These are phyloP conservation scores for Axis porcinus DNA, from an alignment of 2,113 vertebrate species.

Conservation along the genomic window DNA sequence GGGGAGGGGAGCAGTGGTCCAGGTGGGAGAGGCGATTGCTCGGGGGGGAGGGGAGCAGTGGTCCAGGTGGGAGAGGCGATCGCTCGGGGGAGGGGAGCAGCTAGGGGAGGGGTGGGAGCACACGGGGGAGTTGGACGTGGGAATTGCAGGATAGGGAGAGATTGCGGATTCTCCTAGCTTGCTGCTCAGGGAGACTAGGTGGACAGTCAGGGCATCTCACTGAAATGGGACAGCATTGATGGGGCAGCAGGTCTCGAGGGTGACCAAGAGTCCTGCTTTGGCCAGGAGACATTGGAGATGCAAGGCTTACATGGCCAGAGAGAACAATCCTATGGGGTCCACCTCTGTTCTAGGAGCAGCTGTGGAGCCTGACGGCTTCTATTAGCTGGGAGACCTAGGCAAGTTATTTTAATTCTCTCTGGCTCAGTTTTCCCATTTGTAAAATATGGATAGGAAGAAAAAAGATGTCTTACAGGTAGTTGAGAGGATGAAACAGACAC, in stretches of 20 bases:
- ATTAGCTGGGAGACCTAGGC: background rate
- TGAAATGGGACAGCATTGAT: fast-evolving
- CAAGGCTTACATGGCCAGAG: background rate
- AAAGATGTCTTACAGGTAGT: background rate
- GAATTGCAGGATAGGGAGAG: background rate
- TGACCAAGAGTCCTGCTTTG: background rate
- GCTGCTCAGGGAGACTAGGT: background rate
- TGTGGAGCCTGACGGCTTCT: background rate
- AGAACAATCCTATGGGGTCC: background rate
- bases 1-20: too few relatives aligned
- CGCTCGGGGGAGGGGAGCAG: background rate
- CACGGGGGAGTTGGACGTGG: background rate
- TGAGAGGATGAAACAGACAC: background rate
- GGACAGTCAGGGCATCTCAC: background rate
- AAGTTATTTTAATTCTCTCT: background rate
- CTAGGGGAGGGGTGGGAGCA: background rate
- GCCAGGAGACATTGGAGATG: background rate
- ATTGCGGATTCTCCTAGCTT: background rate
- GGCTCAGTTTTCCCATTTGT: background rate
- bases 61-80: background rate
- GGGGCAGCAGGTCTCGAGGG: background rate
- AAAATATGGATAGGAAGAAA: background rate
- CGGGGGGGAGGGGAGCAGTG: background rate
- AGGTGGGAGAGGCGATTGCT: background rate
- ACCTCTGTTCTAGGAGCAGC: background rate